Base-by-base conservation (phyloP, 2,888 invertebrate species). In the Watsonalla cultraria region DNA sequence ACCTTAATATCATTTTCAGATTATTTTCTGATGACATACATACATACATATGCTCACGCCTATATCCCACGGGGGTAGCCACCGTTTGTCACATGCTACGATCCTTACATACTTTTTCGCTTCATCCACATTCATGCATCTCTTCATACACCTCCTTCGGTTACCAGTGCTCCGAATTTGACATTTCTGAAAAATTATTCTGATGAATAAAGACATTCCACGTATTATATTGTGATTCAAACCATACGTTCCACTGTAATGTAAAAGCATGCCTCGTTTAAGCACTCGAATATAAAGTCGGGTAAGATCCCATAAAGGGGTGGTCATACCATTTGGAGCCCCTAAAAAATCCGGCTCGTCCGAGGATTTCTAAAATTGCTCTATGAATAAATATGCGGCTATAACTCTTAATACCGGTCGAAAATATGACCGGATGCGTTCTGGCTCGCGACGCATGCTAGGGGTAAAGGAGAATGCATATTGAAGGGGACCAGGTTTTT, bases 371-470 rank as follows among this genome's bases (percentile, higher is more conserved):
- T 72, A 77, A 82, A 86, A 88, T 86, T 80, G 82, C 82, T 78
- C 82, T 74, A 87, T 87, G 89, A 88, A 90, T 89, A 89, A 84
- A 83, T 87, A 88, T 84, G 82, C 77, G 81, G 81, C 78, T 70
- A 87, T 87, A 84, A 83, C 74, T 84, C 83, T 79, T 83, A 86
- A 86, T 85, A 76, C 81, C 76, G 76, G 78, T 77, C 80, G 68
- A 83, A 48, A 82, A 83, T 84, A 82, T 81, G 72, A 75, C 77
- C 78, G 80, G 82, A 86, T 86, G 86, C 84, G 80, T 81, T 74
- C 70, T 67, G 64, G 66, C 68, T 70, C 70, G 66, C 74, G 72
- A 74, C 74, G 76, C 74, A 73, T 76, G 68, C 66, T 74, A 66
- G 59, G 53, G 48, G 24, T 66, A 58, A 74, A 54, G 76, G 54